These are phyloP conservation scores for Tricholauxania praeusta DNA, from an alignment of 2,888 invertebrate genomes.

Conservation along the genomic window DNA sequence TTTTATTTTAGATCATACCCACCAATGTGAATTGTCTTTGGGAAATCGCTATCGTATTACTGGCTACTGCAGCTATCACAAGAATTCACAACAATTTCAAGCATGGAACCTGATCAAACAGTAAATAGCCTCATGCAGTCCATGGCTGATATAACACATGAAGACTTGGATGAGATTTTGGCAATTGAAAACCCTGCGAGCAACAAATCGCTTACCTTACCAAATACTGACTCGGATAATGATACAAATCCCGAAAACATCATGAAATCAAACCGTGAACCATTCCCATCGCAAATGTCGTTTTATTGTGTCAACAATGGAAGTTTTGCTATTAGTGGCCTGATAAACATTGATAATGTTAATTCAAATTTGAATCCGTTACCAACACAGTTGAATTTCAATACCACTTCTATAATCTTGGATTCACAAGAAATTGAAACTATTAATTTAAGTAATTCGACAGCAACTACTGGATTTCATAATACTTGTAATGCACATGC, in stretches of 20 bases:
- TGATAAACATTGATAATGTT: slow-evolving; percentile 3
- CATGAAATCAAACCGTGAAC: slow-evolving; percentile 40
- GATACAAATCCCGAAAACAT: slow-evolving; percentile 8
- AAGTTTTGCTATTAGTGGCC: not conserved
- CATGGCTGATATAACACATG: slow-evolving; percentile 44
- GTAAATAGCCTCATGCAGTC: slow-evolving; percentile 41
- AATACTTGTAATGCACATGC: too few relatives aligned
- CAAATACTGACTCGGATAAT: not conserved
- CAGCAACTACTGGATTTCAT: slow-evolving; percentile 8
- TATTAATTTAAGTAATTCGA: slow-evolving; percentile 31
- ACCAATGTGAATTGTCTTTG: slow-evolving; percentile 58
- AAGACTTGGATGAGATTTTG: slow-evolving; percentile 52
- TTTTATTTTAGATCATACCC: slow-evolving; percentile 51
- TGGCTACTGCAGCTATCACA: slow-evolving; percentile 56
- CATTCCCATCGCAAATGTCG: slow-evolving; percentile 40
- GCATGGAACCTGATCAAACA: slow-evolving; percentile 61
- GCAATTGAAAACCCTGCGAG: slow-evolving; percentile 47
- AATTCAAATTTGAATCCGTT: slow-evolving; percentile 6
- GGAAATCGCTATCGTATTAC: slow-evolving; percentile 59
- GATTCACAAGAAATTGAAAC: slow-evolving; percentile 36
- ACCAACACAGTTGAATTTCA: not conserved
- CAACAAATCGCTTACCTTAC: slow-evolving; percentile 36
- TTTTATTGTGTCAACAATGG: not conserved
- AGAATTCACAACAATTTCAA: slow-evolving; percentile 54
- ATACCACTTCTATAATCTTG: slow-evolving; percentile 33